These are phyloP conservation scores for Hydrolagus colliei DNA, from an alignment of 2,797 vertebrate genomes.

Conservation along the genomic window DNA sequence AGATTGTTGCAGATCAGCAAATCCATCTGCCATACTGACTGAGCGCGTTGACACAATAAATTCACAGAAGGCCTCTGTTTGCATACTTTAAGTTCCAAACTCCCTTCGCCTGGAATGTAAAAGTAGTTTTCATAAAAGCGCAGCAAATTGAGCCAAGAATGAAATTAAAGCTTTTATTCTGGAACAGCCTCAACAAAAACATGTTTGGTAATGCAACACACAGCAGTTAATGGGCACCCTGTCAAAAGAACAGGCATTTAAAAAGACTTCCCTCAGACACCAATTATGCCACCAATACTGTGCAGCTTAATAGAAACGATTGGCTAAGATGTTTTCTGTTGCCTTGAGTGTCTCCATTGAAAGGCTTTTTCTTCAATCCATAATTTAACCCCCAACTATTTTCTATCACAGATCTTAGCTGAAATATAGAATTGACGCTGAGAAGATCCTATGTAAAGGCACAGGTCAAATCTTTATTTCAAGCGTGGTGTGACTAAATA, in stretches of 20 bases:
- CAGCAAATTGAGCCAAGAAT: conserved; percentile 15
- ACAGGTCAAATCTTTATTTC: not conserved
- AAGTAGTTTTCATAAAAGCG: conserved; percentile 11
- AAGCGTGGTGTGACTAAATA: not conserved
- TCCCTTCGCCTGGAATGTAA: conserved; percentile 24
- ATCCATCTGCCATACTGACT: not conserved
- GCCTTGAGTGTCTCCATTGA: not conserved
- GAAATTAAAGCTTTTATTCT: conserved; percentile 8
- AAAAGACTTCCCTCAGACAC: conserved; percentile 8
- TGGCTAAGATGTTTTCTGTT: not conserved
- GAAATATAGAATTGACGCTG: too few species aligned
- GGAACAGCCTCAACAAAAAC: conserved; percentile 20
- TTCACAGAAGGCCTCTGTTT: conserved; percentile 22
- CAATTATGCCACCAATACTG: not conserved
- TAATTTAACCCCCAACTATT: not conserved
- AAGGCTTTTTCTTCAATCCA: not conserved
- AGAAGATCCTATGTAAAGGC: not conserved
- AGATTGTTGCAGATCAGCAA: not conserved
- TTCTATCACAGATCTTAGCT: not conserved
- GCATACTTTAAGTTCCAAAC: conserved; percentile 28
- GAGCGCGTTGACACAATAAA: not conserved
- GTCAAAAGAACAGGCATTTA: conserved; percentile 13
- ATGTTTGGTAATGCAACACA: conserved; percentile 6
- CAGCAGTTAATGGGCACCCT: conserved; percentile 20
- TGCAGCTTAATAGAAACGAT: not conserved